Evolutionary conservation across 1,140 invertebrate species (phyloP), one percentile per base, ranked within the genome.

Genomic region (Stratiolaelaps scimitus): DNA sequence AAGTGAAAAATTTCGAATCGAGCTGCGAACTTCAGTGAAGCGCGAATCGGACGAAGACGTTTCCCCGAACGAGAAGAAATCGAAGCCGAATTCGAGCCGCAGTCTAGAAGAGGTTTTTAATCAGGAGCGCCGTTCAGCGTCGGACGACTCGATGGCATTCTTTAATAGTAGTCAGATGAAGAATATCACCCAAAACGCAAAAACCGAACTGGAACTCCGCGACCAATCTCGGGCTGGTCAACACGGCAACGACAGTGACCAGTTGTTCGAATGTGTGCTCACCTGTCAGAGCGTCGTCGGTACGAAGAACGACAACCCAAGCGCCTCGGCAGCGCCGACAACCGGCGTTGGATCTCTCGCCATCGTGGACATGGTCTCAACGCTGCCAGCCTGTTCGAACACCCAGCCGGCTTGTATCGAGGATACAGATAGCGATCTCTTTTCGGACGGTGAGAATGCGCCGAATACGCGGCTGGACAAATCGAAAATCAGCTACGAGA

Each of bases 121-220:
- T 10, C 53, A 15, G 23, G 53, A 60, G 23, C 34, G 26, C 23
- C 53, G 23, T n/a, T 34, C 15, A 1, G 15, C 17, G 15, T 26
- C 34, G 13, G 53, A 60, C 26, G 53, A 60, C 10, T 60, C 53
- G n/a, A 20, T 60, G 13, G 53, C 53, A 23, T 29, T 60, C 34
- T 60, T 60, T 23, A 60, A 60, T 34, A 29, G 26, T 17, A 60
- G 53, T 23, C 53, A 60, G 26, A 60, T 60, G 53, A 26, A 60
- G 6, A 34, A 34, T 2, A 60, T 60, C 13, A 60, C 53, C 1
- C 53, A 60, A 26, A 60, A 23, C 1, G 34, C 15, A 17, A 60
- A 60, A 26, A 60, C 34, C 15, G 34, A 4, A 10, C 34, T 40
- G 34, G 10, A 0, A 40, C 34, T 6, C 34, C 5, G 53, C 23